Evolutionary conservation across 2,113 vertebrate genomes (phyloP).

Genomic region (Solea solea): DNA sequence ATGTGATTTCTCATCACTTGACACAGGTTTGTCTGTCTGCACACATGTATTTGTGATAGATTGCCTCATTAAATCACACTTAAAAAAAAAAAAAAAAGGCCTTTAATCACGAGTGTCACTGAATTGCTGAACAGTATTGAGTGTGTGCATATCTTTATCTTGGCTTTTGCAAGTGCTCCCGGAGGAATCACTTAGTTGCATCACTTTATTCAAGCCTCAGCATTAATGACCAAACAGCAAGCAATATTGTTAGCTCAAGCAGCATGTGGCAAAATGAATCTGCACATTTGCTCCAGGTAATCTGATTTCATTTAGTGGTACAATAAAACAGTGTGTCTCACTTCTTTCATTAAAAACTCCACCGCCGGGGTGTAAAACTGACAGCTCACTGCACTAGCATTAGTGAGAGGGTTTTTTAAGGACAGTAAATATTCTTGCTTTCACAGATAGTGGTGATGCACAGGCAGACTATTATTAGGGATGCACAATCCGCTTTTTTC

Average conservation of each 20-base stretch:
- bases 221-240: slow-evolving; percentile 46
- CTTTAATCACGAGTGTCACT: neutral
- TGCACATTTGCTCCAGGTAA: slow-evolving; percentile 38
- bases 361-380: neutral
- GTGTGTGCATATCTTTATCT: neutral
- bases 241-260: slow-evolving; percentile 23
- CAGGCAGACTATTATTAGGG: too few relatives aligned
- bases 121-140: slow-evolving; percentile 1
- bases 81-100: too few relatives aligned
- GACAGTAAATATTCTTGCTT: slow-evolving; percentile 1
- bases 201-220: slow-evolving; percentile 32
- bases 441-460: neutral
- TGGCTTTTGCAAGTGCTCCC: slow-evolving; percentile 28
- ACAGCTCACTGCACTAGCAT: neutral
- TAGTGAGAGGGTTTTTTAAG: neutral
- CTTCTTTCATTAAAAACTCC: slow-evolving; percentile 35
- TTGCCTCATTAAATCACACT: neutral
- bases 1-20: too few relatives aligned
- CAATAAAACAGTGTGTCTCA: slow-evolving; percentile 42
- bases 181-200: slow-evolving; percentile 23
- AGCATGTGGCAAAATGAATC: slow-evolving; percentile 26
- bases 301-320: slow-evolving; percentile 45
- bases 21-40: too few relatives aligned
- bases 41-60: neutral
- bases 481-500: too few relatives aligned